Percentiles rank a stretch among this genome's conserved stretches.
Conservation (phyloP, 2,888 invertebrate species). For the Alentia gelatinosa region DNA sequence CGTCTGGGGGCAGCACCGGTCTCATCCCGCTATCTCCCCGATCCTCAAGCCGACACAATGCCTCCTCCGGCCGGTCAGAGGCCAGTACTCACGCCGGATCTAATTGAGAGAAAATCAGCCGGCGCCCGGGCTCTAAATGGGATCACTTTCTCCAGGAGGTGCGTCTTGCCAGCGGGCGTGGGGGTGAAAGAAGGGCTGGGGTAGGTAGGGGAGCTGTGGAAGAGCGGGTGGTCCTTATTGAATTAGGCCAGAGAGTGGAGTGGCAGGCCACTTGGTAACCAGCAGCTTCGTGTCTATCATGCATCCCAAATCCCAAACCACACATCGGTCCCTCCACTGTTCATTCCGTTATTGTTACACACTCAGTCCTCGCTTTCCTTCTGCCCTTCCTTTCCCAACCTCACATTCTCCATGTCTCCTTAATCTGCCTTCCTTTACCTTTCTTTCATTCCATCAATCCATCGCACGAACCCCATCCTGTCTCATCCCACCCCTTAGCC, state of each 20-base stretch:
- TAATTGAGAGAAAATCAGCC: neutral
- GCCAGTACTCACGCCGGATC: neutral
- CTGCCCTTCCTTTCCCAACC: neutral
- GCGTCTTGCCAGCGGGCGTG: neutral
- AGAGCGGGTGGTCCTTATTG: neutral
- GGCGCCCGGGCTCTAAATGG: conserved; percentile 1
- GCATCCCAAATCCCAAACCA: neutral
- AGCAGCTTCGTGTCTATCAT: neutral
- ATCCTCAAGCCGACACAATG: neutral
- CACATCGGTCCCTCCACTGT: neutral
- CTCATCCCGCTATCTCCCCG: neutral
- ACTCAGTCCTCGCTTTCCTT: neutral
- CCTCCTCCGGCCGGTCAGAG: neutral
- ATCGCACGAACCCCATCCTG: neutral
- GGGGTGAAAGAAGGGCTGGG: neutral
- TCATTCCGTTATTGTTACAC: neutral
- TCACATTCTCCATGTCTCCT: neutral
- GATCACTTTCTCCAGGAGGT: conserved; percentile 40
- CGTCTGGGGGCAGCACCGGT: too few relatives aligned
- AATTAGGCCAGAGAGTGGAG: neutral
- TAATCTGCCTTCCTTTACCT: neutral
- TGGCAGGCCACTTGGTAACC: neutral
- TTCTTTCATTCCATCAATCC: too few relatives aligned
- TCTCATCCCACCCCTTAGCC: neutral
- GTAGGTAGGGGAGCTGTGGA: neutral